Evolutionary conservation across 2,888 invertebrate species (phyloP), one percentile per base, ranked within the genome.

Genomic region (Lepidocyrtoides sp.): DNA sequence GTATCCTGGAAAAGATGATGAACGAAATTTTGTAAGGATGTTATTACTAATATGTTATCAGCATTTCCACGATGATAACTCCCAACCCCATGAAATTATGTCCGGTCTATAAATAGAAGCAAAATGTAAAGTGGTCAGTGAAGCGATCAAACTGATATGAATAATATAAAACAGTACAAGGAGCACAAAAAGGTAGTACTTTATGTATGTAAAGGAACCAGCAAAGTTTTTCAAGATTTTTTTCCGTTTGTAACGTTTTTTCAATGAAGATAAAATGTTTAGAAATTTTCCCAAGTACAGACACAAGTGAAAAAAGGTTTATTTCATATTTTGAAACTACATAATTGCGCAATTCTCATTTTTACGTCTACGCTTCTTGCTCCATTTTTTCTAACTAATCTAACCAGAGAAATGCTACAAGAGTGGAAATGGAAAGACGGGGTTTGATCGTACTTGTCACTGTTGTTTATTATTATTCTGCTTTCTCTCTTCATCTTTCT

Each of bases 401-500:
- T n/a, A n/a, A 57, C 5, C 14, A 32, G 36, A n/a, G 10, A 20
- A 26, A 63, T 8, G 7, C 32, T 44, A 44, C 8, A 17, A 77
- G n/a, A 75, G 32, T 57, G 57, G 29, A 57, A 36, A 54, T 63
- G 36, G 29, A 69, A 85, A 48, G 26, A 60, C 54, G 10, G 29
- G 48, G 26, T 77, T 51, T 77, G 51, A 77, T 85, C 54, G 32
- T 69, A 36, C 82, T n/a, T 82, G 54, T 60, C 60, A 82, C 44
- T 63, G 51, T 51, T 51, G 29, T 14, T 51, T 51, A 77, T 77
- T 82, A 51, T 85, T 82, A 51, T 85, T 32, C 60, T 44, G 32
- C 72, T 85, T 72, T 85, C 84, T 72, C 77, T 51, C 36, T 84
- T 26, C 69, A 0, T 17, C 48, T 51, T 77, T 77, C 77, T 51